Percentiles rank a stretch among this genome's conserved stretches.
Evolutionary conservation across 2,797 vertebrate genomes (phyloP).

Genomic region (Clarias pachynema): DNA sequence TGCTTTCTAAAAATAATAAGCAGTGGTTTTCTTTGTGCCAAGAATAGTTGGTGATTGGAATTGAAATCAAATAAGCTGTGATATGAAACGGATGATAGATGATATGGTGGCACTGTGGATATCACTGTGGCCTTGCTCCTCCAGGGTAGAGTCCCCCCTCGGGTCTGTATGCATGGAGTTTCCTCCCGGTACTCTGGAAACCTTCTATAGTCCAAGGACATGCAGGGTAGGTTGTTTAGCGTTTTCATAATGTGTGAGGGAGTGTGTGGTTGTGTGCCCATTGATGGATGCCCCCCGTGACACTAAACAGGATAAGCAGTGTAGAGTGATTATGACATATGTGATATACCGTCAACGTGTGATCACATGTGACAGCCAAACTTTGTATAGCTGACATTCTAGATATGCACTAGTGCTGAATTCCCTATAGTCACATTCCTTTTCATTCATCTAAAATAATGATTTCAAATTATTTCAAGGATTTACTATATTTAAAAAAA

Average conservation of each 20-base stretch:
- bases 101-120: too few species aligned
- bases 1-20: neutral
- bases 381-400: neutral
- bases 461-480: neutral
- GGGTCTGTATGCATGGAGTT: too few species aligned
- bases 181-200: too few species aligned
- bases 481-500: neutral
- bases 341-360: neutral
- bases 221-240: too few species aligned
- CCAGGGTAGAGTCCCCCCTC: too few species aligned
- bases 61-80: conserved; percentile 19
- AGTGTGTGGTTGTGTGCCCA: too few species aligned
- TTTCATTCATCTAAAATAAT: neutral
- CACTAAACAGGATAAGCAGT: neutral
- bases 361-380: neutral
- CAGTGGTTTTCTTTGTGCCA: conserved; percentile 1
- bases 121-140: too few species aligned
- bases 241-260: too few species aligned
- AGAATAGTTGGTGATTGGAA: conserved; percentile 21
- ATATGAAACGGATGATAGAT: conserved; percentile 31
- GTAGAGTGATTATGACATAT: conserved; percentile 17
- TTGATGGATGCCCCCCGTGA: too few species aligned
- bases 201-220: too few species aligned
- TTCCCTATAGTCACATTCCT: neutral
- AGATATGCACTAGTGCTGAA: neutral